Conservation (phyloP, 2,888 invertebrate genomes). For the Heteromyza rotundicornis region DNA sequence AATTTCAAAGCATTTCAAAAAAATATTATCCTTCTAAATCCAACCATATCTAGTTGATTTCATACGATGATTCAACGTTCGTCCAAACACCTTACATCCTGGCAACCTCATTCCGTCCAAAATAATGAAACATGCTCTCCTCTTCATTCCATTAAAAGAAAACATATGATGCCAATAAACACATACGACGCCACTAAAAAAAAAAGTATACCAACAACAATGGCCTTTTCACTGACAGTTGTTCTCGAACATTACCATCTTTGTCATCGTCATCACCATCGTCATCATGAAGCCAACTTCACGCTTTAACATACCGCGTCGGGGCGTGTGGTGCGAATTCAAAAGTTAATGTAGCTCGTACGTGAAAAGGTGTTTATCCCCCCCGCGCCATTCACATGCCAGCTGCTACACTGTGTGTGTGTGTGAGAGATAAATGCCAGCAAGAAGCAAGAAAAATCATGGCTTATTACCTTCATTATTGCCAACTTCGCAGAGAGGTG, state of each 20-base stretch:
- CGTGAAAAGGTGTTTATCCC: neutral
- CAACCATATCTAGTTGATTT: too few species aligned
- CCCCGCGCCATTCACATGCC: neutral
- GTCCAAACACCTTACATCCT: too few species aligned
- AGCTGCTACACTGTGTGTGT: neutral
- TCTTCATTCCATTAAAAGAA: too few species aligned
- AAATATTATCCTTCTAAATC: too few species aligned
- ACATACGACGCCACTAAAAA: neutral
- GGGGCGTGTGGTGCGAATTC: neutral
- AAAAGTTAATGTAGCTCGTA: constrained; percentile 5
- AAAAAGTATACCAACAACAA: neutral
- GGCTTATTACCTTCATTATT: constrained; percentile 13
- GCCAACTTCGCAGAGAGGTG: neutral
- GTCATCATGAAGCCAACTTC: constrained; percentile 1
- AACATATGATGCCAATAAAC: neutral
- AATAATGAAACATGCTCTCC: too few species aligned
- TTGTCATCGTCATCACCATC: neutral
- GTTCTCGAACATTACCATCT: constrained; percentile 4
- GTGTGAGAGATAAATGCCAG: neutral
- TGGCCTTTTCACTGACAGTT: neutral
- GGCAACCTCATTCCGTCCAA: too few species aligned
- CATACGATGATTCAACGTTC: too few species aligned
- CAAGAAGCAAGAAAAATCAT: constrained; percentile 7
- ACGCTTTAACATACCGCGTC: neutral
- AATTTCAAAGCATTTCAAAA: too few species aligned